Conservation (phyloP, 1,140 invertebrate genomes). For the Nautilus pompilius region DNA sequence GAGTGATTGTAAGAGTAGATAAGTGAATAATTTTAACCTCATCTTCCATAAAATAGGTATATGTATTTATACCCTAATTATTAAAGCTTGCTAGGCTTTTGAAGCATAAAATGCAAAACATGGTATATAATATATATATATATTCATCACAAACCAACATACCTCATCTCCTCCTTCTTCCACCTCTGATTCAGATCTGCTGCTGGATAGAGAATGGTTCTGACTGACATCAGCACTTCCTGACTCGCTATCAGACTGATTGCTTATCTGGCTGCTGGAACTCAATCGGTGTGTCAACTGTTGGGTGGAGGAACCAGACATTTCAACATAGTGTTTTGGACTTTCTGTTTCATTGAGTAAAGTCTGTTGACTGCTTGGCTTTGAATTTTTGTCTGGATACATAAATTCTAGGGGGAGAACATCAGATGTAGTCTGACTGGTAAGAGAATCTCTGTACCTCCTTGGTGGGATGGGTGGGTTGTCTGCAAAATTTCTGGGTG, state of each 20-base stretch:
- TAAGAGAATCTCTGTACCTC: background rate
- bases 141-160: background rate
- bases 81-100: background rate
- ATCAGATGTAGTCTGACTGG: background rate
- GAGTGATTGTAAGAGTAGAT: background rate
- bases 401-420: conserved; percentile 17
- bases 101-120: background rate
- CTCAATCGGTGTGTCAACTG: conserved; percentile 9
- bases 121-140: background rate
- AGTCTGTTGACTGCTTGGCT: background rate
- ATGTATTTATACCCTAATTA: background rate
- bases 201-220: conserved; percentile 12
- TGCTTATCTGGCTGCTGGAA: conserved; percentile 12
- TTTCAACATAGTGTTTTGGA: background rate
- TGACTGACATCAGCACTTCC: conserved; percentile 4
- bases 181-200: conserved; percentile 20
- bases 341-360: background rate
- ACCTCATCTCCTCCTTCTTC: conserved; percentile 19
- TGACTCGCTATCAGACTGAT: conserved; percentile 20
- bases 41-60: background rate
- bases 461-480: background rate
- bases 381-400: background rate
- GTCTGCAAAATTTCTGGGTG: conserved; percentile 15
- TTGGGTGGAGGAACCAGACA: background rate
- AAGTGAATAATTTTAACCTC: background rate